Evolutionary conservation across 1,140 invertebrate genomes (phyloP), one percentile per base, ranked within the genome.

Genomic region (Drosophila ficusphila): DNA sequence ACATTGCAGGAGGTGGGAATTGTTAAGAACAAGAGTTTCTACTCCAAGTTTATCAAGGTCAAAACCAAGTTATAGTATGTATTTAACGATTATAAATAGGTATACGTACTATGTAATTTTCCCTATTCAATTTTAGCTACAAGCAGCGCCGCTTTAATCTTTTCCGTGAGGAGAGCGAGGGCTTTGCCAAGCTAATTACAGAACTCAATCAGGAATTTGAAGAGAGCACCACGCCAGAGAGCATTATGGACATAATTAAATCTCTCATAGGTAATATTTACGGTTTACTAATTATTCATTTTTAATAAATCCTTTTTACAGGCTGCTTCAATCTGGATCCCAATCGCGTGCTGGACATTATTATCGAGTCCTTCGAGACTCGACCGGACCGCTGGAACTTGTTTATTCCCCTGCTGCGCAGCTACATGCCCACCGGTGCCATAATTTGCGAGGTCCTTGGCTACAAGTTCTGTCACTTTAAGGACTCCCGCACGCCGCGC

Each of bases 131-230:
- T 33, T 4, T 46, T 19, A 99, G 98, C 92, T 99, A 99, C 91
- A 99, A 99, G 92, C 99, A 99, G 92, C 95, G 98, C 75, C 99
- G 99, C 89, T 99, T 99, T 92, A 99, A 99, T 93, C 93, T 99
- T 60, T 97, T 99, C 89, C 94, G 98, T 47, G 99, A 99, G 93
- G 99, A 99, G 92, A 98, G 96, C 93, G 99, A 99, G 94, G 99
- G 99, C 3, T 99, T 98, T 93, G 96, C 98, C 3, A 99, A 99
- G 92, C 93, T 99, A 4, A 96, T 99, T 33, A 96, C 97, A n/a
- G 98, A 99, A 93, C 93, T 99, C 54, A 98, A 97, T 94, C 97
- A 97, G 92, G 95, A 97, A 89, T 94, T 96, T 74, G 94, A 94
- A 34, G 95, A 95, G 90, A 93, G 93, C 85, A 92, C 93, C 88